Conservation (phyloP, 2,888 invertebrate species). For the Nymphalis polychloros region DNA sequence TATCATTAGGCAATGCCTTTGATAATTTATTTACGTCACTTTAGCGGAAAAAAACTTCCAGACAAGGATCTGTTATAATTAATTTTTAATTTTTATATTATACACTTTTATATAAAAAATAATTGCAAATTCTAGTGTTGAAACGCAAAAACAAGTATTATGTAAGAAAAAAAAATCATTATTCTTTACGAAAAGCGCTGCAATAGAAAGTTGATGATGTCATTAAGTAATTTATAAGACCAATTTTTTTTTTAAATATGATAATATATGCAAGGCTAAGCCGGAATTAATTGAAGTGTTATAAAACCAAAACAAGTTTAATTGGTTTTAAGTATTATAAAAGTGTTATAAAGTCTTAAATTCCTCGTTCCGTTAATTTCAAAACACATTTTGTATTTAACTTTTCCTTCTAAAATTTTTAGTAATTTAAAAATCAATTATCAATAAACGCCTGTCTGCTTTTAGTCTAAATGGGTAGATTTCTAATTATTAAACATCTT, state of each 20-base stretch:
- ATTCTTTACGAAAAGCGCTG: slow-evolving; percentile 1
- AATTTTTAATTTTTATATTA: not conserved
- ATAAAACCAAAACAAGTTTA: slow-evolving; percentile 20
- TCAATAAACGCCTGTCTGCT: not conserved
- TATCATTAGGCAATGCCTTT: no score
- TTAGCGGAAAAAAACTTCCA: no score
- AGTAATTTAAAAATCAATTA: not conserved
- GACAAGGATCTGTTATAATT: no score
- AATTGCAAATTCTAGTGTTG: not conserved
- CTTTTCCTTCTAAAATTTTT: not conserved
- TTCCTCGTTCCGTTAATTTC: not conserved
- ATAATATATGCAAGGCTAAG: slow-evolving; percentile 21
- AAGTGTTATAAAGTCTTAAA: not conserved
- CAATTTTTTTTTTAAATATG: slow-evolving; percentile 21
- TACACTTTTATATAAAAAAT: not conserved
- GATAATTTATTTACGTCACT: no score
- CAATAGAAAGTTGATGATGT: slow-evolving; percentile 23
- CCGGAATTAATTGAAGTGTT: slow-evolving; percentile 19
- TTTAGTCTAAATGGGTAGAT: not conserved
- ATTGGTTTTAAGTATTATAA: slow-evolving; percentile 1
- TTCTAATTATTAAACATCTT: not conserved
- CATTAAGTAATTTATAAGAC: slow-evolving; percentile 14
- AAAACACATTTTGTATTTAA: not conserved
- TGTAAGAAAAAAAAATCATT: slow-evolving; percentile 2
- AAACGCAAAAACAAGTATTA: not conserved